A percentile compares a stretch with the other conserved stretches of the same genome.
Evolutionary conservation across 2,888 invertebrate species (phyloP).

Genomic region (Caenorhabditis auriculariae): DNA sequence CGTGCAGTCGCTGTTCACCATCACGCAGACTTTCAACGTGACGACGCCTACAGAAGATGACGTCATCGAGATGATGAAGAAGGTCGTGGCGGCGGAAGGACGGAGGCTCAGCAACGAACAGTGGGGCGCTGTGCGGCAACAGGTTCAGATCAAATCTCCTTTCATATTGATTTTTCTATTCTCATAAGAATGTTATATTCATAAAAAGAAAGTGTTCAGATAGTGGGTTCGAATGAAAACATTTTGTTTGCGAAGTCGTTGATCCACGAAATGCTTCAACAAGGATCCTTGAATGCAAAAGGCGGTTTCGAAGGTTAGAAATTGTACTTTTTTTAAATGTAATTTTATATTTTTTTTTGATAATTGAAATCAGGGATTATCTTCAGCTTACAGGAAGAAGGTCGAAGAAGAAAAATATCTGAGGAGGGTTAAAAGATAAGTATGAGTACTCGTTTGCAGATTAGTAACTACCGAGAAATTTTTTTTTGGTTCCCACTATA

Average conservation of each 20-base stretch:
- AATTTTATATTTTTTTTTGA: neutral
- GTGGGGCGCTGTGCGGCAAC: conserved; percentile 24
- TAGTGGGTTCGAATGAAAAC: conserved; percentile 20
- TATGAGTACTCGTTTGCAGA: too few relatives aligned
- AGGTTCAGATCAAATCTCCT: conserved; percentile 9
- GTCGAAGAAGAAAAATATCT: neutral
- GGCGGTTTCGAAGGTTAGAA: conserved; percentile 32
- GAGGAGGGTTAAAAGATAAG: too few relatives aligned
- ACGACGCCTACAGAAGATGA: conserved; percentile 34
- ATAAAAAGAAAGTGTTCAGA: conserved; percentile 3
- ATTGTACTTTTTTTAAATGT: neutral
- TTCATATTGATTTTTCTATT: neutral
- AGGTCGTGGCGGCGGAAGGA: conserved; percentile 21
- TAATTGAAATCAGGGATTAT: neutral
- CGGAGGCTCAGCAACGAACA: conserved; percentile 41
- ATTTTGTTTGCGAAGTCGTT: conserved; percentile 26
- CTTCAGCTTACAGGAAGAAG: neutral
- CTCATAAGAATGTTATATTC: neutral
- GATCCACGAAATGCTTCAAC: conserved; percentile 30
- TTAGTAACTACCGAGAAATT: too few relatives aligned
- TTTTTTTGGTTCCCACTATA: too few relatives aligned
- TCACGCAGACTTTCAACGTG: conserved; percentile 35
- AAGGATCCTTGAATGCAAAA: conserved; percentile 14
- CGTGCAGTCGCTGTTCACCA: conserved; percentile 34
- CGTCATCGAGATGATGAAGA: conserved; percentile 42